Conservation (phyloP, 2,113 vertebrate genomes). For the Oncorhynchus clarkii region DNA sequence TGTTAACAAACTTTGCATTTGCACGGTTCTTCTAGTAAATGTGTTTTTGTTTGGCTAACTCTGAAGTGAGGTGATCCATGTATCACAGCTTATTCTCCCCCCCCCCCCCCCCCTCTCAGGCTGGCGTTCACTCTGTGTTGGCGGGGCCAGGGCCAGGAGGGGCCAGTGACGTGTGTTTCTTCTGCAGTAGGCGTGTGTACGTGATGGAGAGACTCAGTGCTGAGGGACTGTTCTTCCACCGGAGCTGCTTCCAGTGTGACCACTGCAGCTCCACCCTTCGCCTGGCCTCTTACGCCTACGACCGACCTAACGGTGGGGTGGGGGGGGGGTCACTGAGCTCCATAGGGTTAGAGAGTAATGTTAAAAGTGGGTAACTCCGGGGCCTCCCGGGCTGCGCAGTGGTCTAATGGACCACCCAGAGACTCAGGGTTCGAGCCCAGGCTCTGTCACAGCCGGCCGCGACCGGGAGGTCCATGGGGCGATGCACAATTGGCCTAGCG, state of each 20-base stretch:
- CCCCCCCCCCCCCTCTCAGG: not conserved
- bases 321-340: not conserved
- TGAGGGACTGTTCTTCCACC: conserved; percentile 94
- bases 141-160: conserved; percentile 7
- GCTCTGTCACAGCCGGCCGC: too few species aligned
- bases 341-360: too few species aligned
- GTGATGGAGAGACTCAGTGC: conserved; percentile 94
- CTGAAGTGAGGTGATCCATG: too few species aligned
- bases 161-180: conserved; percentile 85
- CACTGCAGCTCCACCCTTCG: conserved; percentile 80
- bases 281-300: conserved; percentile 80
- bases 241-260: conserved; percentile 92
- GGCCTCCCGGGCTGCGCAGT: too few species aligned
- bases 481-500: too few species aligned
- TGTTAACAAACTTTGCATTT: too few species aligned
- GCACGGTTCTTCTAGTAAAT: too few species aligned
- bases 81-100: not conserved
- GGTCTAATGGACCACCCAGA: too few species aligned
- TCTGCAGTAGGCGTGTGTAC: conserved; percentile 87
- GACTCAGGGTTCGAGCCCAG: too few species aligned
- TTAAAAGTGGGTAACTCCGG: too few species aligned
- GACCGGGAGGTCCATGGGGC: too few species aligned
- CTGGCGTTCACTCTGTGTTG: conserved; percentile 10
- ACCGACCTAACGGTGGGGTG: conserved; percentile 74
- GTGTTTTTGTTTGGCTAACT: too few species aligned